Evolutionary conservation across 2,113 vertebrate species (phyloP), one percentile per base, ranked within the genome.

Genomic region (Petaurus breviceps): DNA sequence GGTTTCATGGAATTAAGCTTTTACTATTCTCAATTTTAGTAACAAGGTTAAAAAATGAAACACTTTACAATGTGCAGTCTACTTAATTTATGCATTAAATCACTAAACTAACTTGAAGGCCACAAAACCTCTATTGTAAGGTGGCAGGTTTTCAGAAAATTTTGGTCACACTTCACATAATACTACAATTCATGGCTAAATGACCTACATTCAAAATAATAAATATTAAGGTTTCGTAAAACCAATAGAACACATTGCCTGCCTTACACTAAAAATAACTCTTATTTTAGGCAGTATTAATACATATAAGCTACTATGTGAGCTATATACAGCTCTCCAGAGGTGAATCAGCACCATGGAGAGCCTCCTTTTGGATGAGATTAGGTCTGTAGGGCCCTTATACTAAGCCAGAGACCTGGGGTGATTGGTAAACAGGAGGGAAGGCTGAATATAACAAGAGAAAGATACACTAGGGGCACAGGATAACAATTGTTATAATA

Each of bases 51-150:
- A 47, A 46, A 90, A 12, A 5, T 12, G 10, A 61, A 28, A 47
- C 12, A 3, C 1, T 8, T 47, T n/a, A 68, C 10, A 31, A 16
- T 25, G 49, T n/a, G 46, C 5, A 0, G 0, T 47, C 23, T 43
- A 7, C 8, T n/a, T 90, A 1, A 47, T 84, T 84, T 68, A 37
- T 8, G 54, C 19, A 68, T 11, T 19, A 46, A 28, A 0, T 84
- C 3, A 8, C 68, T 77, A n/a, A 84, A 43, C 37, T 43, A 31
- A 77, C 19, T 84, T 43, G 37, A 84, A 84, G 68, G 6, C n/a
- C n/a, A 84, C n/a, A 84, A n/a, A n/a, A 14, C 31, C 61, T 77
- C 57, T 37, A 31, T 52, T 61, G 31, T 31, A 68, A 68, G 11
- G 31, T 61, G 57, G 28, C 2, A 12, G 16, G 1, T 43, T 84